Conservation (phyloP, 2,888 invertebrate genomes). For the Eristalis tenax region DNA sequence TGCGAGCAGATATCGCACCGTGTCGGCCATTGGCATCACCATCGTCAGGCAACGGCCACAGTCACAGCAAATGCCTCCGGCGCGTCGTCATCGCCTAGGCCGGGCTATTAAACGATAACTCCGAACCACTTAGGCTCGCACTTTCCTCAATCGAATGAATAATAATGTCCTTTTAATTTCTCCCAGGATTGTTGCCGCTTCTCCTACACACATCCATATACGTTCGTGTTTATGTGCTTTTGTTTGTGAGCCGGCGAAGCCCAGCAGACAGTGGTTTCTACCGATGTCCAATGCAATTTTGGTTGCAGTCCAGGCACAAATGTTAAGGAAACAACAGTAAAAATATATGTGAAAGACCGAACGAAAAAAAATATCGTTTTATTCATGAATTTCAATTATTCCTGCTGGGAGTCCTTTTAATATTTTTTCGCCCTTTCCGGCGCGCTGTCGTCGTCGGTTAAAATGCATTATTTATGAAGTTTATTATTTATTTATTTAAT, state of each 20-base stretch:
- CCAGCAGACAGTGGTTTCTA: background rate
- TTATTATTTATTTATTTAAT: conserved; percentile 52
- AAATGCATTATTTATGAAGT: conserved; percentile 56
- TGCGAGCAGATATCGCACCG: conserved; percentile 57
- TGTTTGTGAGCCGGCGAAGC: background rate
- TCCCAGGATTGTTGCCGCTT: conserved; percentile 22
- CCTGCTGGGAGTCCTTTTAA: conserved; percentile 53
- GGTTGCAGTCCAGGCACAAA: conserved; percentile 4
- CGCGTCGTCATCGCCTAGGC: background rate
- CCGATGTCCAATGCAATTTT: conserved; percentile 32
- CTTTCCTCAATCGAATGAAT: conserved; percentile 72
- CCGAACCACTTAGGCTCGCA: conserved; percentile 64
- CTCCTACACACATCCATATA: background rate
- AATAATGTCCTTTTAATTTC: conserved; percentile 69
- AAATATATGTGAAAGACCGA: background rate
- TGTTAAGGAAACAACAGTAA: conserved; percentile 16
- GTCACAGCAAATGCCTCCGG: background rate
- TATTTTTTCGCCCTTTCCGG: conserved; percentile 43
- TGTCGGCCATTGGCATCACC: conserved; percentile 8
- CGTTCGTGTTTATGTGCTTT: background rate
- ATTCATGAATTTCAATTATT: conserved; percentile 70
- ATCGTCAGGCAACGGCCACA: background rate
- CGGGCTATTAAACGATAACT: conserved; percentile 57
- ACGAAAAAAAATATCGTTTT: conserved; percentile 38
- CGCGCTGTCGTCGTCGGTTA: conserved; percentile 36